phyloP scores from a whole-genome alignment of 2,888 invertebrate species.

The Pemphredon lugubris region DNA sequence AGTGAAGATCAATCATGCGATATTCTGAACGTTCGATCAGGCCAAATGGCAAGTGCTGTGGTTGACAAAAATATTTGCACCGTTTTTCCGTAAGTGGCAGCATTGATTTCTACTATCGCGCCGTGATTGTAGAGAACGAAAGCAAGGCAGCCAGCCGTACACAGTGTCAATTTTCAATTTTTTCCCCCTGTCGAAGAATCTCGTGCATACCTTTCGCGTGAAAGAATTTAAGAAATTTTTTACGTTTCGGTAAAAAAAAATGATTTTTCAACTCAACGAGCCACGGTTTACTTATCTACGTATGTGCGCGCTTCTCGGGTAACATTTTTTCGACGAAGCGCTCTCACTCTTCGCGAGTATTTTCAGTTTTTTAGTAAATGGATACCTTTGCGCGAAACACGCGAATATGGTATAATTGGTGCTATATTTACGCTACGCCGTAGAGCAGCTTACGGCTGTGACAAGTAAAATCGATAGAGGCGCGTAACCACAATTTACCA shows the following conservation, averaged over 20 bases:
- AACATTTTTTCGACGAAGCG: background rate
- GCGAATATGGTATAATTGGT: no score
- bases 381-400: no score
- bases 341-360: background rate
- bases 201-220: no score
- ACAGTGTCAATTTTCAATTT: no score
- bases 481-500: slow-evolving; percentile 1
- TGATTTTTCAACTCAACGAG: no score
- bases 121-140: background rate
- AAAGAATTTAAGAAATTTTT: no score
- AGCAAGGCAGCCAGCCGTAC: background rate
- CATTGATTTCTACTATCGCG: slow-evolving; percentile 4
- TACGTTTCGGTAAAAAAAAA: no score
- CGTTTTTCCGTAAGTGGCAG: background rate
- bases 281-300: no score
- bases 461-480: background rate
- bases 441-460: background rate
- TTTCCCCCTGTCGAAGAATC: no score
- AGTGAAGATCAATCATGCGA: background rate
- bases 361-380: no score
- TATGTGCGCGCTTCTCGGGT: background rate
- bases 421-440: no score
- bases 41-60: background rate
- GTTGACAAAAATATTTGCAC: slow-evolving; percentile 11
- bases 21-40: background rate